Percentiles rank a stretch among this genome's conserved stretches.
Conservation (phyloP, 2,888 invertebrate genomes). For the Dryomyza anilis region DNA sequence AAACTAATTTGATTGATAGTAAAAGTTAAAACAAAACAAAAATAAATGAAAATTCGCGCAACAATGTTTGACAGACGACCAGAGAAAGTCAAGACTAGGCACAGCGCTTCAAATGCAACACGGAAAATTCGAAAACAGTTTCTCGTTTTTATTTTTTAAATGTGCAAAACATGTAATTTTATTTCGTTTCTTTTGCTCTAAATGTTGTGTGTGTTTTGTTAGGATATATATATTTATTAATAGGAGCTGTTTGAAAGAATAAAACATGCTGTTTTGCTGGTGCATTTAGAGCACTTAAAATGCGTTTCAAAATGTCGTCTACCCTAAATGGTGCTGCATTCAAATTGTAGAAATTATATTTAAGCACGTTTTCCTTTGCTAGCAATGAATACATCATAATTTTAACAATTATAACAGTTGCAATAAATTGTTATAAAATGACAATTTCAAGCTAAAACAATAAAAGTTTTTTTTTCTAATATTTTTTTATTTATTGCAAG, state of each 20-base stretch:
- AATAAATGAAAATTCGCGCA: conserved; percentile 27
- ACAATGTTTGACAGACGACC: conserved; percentile 27
- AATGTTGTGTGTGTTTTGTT: conserved; percentile 33
- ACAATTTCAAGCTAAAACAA: neutral
- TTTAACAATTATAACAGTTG: no score
- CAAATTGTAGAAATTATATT: no score
- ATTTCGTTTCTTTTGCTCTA: conserved; percentile 24
- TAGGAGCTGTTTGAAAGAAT: no score
- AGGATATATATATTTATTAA: conserved; percentile 41
- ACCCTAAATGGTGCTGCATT: no score
- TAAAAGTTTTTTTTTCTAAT: neutral
- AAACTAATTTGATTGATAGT: conserved; percentile 36
- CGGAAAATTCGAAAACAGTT: conserved; percentile 25
- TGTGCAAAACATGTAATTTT: conserved; percentile 17
- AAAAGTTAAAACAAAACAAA: conserved; percentile 32
- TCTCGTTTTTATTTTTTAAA: conserved; percentile 33
- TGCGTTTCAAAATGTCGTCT: no score
- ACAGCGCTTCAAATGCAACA: neutral
- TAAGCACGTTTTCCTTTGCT: no score
- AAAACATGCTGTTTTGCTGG: no score
- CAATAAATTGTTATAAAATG: no score
- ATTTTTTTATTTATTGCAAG: neutral
- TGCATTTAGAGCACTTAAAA: no score
- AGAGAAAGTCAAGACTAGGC: neutral
- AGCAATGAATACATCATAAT: no score